These are phyloP conservation scores for Pterois miles DNA, from an alignment of 2,797 vertebrate genomes.

Conservation along the genomic window DNA sequence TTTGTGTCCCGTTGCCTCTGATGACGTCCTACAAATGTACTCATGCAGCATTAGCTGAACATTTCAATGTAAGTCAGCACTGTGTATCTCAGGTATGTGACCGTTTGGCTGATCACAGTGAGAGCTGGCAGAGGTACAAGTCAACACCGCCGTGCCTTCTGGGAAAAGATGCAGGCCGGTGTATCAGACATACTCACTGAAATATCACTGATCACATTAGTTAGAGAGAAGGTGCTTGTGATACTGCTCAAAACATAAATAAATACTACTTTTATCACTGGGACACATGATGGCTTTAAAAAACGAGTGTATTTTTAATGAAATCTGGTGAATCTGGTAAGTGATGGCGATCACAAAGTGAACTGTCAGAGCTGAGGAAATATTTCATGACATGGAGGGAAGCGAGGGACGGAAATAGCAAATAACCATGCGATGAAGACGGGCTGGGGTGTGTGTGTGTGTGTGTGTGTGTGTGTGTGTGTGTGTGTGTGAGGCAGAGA, in stretches of 20 bases:
- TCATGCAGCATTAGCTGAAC: not conserved
- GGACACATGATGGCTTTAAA: not conserved
- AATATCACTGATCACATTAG: conserved; percentile 64
- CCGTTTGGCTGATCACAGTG: conserved; percentile 58
- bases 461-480: conserved; percentile 15
- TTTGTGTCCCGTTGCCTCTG: not conserved
- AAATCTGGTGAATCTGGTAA: conserved; percentile 32
- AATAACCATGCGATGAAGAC: conserved; percentile 52
- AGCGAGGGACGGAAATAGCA: conserved; percentile 50
- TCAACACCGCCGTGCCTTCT: conserved; percentile 56
- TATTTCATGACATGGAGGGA: conserved; percentile 48
- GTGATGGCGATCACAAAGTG: conserved; percentile 34
- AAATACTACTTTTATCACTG: not conserved
- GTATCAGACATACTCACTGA: conserved; percentile 10
- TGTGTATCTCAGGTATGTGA: conserved; percentile 54
- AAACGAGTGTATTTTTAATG: not conserved
- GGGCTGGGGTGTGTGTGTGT: conserved; percentile 25
- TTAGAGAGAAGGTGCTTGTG: no score
- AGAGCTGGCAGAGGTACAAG: conserved; percentile 73
- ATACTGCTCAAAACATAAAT: not conserved
- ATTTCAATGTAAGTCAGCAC: not conserved
- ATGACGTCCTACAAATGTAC: not conserved
- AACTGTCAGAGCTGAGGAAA: conserved; percentile 58
- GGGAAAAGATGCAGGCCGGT: conserved; percentile 6
- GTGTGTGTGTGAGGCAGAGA: conserved; percentile 50